These are phyloP conservation scores for Corvus cornix DNA, from an alignment of 2,113 vertebrate genomes.

Conservation along the genomic window DNA sequence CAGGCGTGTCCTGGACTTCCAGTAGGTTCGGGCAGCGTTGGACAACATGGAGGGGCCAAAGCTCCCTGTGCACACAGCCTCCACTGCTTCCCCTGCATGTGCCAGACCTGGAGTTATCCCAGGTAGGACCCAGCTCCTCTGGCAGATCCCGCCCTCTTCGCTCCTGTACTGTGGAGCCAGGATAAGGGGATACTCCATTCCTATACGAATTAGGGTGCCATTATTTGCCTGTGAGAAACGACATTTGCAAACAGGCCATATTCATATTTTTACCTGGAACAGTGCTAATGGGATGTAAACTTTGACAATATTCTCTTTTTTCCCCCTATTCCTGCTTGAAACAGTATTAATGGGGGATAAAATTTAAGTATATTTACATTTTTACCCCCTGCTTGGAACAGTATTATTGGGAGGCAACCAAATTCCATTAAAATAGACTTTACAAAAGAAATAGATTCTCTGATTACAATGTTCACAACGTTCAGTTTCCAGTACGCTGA, in stretches of 20 bases:
- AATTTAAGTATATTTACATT: background rate
- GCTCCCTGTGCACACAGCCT: rapidly evolving
- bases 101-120: background rate
- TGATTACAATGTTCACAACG: background rate
- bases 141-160: background rate
- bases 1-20: background rate
- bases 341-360: background rate
- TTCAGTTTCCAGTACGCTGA: background rate
- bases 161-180: background rate
- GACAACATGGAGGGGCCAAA: background rate
- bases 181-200: rapidly evolving
- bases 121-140: background rate
- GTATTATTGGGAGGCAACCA: background rate
- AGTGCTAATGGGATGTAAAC: background rate
- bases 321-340: background rate
- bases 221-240: background rate
- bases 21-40: rapidly evolving
- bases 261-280: background rate
- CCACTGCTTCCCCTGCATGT: rapidly evolving
- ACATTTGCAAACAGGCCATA: background rate
- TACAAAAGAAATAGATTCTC: background rate
- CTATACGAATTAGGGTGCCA: rapidly evolving
- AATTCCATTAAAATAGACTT: background rate
- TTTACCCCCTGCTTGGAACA: background rate
- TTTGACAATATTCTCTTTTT: background rate